phyloP scores from a whole-genome alignment of 2,797 vertebrate genomes.

The Lacerta agilis region DNA sequence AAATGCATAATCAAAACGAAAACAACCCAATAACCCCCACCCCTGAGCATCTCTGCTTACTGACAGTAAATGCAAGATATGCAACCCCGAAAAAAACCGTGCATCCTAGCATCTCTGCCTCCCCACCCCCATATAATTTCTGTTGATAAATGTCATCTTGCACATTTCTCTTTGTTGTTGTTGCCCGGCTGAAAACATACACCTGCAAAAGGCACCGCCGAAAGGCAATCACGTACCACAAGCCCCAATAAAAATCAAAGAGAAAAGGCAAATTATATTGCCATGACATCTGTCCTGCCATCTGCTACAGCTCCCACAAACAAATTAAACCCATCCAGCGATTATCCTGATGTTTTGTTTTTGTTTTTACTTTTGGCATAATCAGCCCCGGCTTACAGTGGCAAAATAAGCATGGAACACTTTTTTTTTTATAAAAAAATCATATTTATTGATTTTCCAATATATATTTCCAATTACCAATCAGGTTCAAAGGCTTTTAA shows the following conservation, averaged over 20 bases:
- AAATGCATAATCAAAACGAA: no score
- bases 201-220: slow-evolving; percentile 68
- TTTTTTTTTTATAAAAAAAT: no score
- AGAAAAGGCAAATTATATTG: slow-evolving; percentile 72
- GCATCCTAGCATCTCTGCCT: slow-evolving; percentile 24
- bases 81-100: background rate
- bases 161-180: background rate
- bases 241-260: slow-evolving; percentile 67
- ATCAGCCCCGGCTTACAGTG: slow-evolving; percentile 49
- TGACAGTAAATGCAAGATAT: no score
- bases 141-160: slow-evolving; percentile 50
- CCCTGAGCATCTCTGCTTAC: no score
- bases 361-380: slow-evolving; percentile 52
- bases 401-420: slow-evolving; percentile 40
- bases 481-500: background rate
- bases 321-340: slow-evolving; percentile 66
- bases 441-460: no score
- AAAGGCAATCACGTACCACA: slow-evolving; percentile 64
- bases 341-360: slow-evolving; percentile 56
- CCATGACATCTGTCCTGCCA: slow-evolving; percentile 79
- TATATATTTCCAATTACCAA: no score
- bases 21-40: no score
- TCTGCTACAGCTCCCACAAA: slow-evolving; percentile 73
- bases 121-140: slow-evolving; percentile 14
- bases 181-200: slow-evolving; percentile 41